Percentiles rank a stretch among this genome's conserved stretches.
Conservation (phyloP, 2,797 vertebrate species). For the Aplochiton taeniatus region DNA sequence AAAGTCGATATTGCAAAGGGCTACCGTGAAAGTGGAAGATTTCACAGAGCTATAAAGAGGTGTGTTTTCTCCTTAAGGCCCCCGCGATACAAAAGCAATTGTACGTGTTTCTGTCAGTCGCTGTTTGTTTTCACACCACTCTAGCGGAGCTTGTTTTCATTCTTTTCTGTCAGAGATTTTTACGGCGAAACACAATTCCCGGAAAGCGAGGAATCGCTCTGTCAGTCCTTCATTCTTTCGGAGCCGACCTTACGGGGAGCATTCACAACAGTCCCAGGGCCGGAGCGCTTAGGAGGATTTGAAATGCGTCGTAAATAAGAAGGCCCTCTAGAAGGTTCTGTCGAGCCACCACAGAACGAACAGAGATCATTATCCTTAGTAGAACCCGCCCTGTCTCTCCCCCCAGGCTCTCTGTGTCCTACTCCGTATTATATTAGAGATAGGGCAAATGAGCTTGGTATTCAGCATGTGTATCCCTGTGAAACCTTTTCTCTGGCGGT, state of each 20-base stretch:
- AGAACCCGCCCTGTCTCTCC: no score
- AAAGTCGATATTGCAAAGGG: slow-evolving; percentile 32
- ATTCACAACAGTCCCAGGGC: slow-evolving; percentile 50
- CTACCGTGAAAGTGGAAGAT: slow-evolving; percentile 35
- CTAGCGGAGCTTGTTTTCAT: slow-evolving; percentile 29
- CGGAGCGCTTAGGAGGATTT: slow-evolving; percentile 42
- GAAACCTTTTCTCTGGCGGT: no score
- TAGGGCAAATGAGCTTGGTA: slow-evolving; percentile 19
- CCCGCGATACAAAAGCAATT: slow-evolving; percentile 46
- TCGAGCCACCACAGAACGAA: slow-evolving; percentile 21
- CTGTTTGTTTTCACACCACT: slow-evolving; percentile 39
- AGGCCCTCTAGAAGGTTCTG: slow-evolving; percentile 3
- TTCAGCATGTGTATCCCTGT: slow-evolving; percentile 18
- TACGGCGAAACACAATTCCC: slow-evolving; percentile 46
- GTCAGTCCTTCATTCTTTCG: slow-evolving; percentile 44
- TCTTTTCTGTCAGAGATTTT: slow-evolving; percentile 52
- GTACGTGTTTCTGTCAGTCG: slow-evolving; percentile 35
- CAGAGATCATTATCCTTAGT: slow-evolving; percentile 20
- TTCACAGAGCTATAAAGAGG: slow-evolving; percentile 38
- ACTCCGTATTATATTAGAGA: no score
- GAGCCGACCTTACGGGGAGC: slow-evolving; percentile 35
- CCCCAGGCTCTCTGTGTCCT: not conserved
- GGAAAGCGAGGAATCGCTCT: slow-evolving; percentile 42
- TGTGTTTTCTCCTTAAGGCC: slow-evolving; percentile 36
- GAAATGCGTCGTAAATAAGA: slow-evolving; percentile 20